phyloP scores from a whole-genome alignment of 1,140 invertebrate species.

The Lethocerus indicus region DNA sequence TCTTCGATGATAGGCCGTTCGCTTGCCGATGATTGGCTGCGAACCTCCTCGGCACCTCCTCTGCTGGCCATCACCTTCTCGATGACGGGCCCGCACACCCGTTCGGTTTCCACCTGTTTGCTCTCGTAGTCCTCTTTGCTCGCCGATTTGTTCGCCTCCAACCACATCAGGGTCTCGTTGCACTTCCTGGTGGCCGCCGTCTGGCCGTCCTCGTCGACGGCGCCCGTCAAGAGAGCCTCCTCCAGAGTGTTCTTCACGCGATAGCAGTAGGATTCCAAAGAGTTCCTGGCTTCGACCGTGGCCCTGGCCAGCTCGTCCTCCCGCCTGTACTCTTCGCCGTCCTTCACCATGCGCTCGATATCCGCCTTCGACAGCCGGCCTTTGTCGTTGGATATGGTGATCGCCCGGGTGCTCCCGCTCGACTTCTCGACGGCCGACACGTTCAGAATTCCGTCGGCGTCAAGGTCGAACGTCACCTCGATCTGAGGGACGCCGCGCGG shows the following conservation, averaged over 20 bases:
- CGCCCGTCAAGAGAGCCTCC: slow-evolving; percentile 77
- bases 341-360: slow-evolving; percentile 93
- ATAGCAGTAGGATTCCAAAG: slow-evolving; percentile 89
- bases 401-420: slow-evolving; percentile 93
- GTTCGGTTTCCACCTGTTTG: slow-evolving; percentile 77
- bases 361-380: slow-evolving; percentile 90
- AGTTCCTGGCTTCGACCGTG: slow-evolving; percentile 75
- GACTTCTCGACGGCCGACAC: slow-evolving; percentile 79
- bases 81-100: slow-evolving; percentile 71
- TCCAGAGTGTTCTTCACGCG: slow-evolving; percentile 90
- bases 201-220: slow-evolving; percentile 75
- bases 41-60: slow-evolving; percentile 29
- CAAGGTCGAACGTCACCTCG: slow-evolving; percentile 80
- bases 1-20: too few relatives aligned
- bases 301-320: slow-evolving; percentile 84
- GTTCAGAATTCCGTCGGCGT: slow-evolving; percentile 76
- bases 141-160: slow-evolving; percentile 81
- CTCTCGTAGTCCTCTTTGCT: slow-evolving; percentile 90
- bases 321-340: slow-evolving; percentile 84
- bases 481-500: slow-evolving; percentile 88
- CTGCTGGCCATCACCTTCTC: slow-evolving; percentile 67
- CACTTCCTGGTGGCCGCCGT: slow-evolving; percentile 67
- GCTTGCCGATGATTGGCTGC: slow-evolving; percentile 23
- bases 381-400: slow-evolving; percentile 96
- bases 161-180: slow-evolving; percentile 85